Conservation (phyloP, 2,113 vertebrate genomes). For the Bolborhynchus lineola region DNA sequence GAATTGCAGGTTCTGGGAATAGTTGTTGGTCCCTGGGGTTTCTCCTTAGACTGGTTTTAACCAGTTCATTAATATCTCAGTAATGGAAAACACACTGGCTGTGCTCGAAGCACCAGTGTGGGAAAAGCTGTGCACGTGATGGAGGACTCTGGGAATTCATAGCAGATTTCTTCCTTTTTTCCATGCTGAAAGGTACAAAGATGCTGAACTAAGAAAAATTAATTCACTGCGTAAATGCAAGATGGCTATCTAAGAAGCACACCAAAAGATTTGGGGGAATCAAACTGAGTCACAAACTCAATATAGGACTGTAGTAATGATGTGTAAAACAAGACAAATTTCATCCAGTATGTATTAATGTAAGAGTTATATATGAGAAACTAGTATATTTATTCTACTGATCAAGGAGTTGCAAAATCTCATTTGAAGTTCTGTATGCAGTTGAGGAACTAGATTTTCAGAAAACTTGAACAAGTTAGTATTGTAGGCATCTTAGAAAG, state of each 20-base stretch:
- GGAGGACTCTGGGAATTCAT: not conserved
- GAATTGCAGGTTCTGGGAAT: not conserved
- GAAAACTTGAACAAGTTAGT: not conserved
- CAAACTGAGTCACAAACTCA: not conserved
- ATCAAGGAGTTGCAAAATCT: not conserved
- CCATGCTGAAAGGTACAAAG: not conserved
- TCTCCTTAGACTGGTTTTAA: not conserved
- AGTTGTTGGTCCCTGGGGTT: not conserved
- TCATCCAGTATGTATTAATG: not conserved
- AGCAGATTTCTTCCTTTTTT: not conserved
- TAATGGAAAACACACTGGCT: not conserved
- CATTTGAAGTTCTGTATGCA: not conserved
- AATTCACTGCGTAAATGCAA: not conserved
- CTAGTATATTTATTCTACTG: not conserved
- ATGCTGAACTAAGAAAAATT: not conserved
- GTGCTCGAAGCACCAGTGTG: not conserved
- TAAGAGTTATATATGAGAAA: not conserved
- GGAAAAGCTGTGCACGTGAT: not conserved
- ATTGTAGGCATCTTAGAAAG: not conserved
- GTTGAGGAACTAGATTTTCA: not conserved
- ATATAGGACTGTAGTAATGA: not conserved
- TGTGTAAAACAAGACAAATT: not conserved
- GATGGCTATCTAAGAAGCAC: not conserved
- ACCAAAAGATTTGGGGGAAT: not conserved
- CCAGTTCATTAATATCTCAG: not conserved